Evolutionary conservation across 2,888 invertebrate genomes (phyloP).

Genomic region (Octodonta nipae): DNA sequence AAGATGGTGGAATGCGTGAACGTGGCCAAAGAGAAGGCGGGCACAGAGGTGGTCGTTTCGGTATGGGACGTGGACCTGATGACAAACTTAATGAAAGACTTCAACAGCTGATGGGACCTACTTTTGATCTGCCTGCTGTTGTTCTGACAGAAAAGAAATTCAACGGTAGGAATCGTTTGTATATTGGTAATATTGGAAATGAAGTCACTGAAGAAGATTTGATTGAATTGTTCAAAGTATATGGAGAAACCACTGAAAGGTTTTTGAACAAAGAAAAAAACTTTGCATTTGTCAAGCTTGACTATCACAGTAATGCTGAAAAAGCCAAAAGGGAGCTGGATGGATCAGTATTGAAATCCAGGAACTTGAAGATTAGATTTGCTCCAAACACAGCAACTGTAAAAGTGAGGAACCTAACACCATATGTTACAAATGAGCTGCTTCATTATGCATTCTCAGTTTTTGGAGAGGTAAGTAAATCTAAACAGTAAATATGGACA

Average conservation of each 20-base stretch:
- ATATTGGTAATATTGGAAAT: slow-evolving; percentile 74
- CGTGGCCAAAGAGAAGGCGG: slow-evolving; percentile 20
- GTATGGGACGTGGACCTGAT: slow-evolving; percentile 14
- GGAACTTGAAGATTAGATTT: slow-evolving; percentile 81
- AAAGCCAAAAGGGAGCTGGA: slow-evolving; percentile 89
- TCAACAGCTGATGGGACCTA: slow-evolving; percentile 45
- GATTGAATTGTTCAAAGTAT: slow-evolving; percentile 68
- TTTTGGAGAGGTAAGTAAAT: slow-evolving; percentile 57
- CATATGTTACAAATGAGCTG: slow-evolving; percentile 88
- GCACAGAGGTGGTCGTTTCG: slow-evolving; percentile 26
- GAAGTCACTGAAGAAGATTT: slow-evolving; percentile 86
- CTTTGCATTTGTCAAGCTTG: slow-evolving; percentile 90
- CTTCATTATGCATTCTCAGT: slow-evolving; percentile 76
- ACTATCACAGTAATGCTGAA: slow-evolving; percentile 84
- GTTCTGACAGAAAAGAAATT: slow-evolving; percentile 73
- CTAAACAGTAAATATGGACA: no score
- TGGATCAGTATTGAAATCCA: slow-evolving; percentile 69
- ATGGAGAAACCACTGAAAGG: slow-evolving; percentile 82
- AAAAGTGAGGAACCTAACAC: slow-evolving; percentile 82
- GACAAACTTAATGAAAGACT: slow-evolving; percentile 25
- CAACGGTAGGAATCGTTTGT: slow-evolving; percentile 82
- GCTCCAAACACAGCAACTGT: slow-evolving; percentile 89
- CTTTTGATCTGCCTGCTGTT: slow-evolving; percentile 61
- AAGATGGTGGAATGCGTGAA: slow-evolving; percentile 15
- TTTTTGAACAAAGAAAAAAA: slow-evolving; percentile 91